Evolutionary conservation across 2,113 vertebrate genomes (phyloP), one percentile per base, ranked within the genome.

Genomic region (sheep (Ovis aries)): DNA sequence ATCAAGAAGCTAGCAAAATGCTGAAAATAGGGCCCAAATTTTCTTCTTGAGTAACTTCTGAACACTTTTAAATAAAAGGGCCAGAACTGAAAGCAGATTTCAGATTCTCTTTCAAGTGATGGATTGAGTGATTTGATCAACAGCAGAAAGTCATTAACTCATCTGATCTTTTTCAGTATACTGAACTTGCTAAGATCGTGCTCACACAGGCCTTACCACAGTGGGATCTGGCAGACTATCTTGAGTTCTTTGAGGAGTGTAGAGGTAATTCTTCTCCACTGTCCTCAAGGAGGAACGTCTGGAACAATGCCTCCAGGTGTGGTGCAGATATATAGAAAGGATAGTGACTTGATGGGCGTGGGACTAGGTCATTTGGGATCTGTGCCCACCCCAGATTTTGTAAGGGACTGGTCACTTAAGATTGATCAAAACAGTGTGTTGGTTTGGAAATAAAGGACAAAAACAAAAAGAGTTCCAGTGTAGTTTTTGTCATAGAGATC

Each of bases 291-390:
- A 60, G 14, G 62, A 17, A 15, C 8, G 1, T 33, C 36, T 50
- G 45, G 11, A 31, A 15, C 59, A 67, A 29, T 55, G 3, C 13
- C 12, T 71, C 25, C 36, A 60, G 11, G 21, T 23, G 5, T 36
- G 36, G 19, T 33, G 1, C 0, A 0, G 8, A 5, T 67, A 1
- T 27, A 2, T 10, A 48, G 45, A 27, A 17, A 33, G 48, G 12
- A 52, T 17, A 23, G 11, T 60, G 57, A 88, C 17, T 55, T 67
- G 40, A 12, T 88, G 45, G 8, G 2, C 3, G 0, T 3, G 33
- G 16, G 21, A 55, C 29, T 33, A 33, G 2, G 2, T 77, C 29
- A 50, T 8, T 48, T 84, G 17, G 33, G 8, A 36, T 29, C 48
- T 82, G 13, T 17, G 45, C 11, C 48, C 25, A 40, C 16, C 29